phyloP scores from a whole-genome alignment of 2,888 invertebrate genomes.

The Lottia gigantea region DNA sequence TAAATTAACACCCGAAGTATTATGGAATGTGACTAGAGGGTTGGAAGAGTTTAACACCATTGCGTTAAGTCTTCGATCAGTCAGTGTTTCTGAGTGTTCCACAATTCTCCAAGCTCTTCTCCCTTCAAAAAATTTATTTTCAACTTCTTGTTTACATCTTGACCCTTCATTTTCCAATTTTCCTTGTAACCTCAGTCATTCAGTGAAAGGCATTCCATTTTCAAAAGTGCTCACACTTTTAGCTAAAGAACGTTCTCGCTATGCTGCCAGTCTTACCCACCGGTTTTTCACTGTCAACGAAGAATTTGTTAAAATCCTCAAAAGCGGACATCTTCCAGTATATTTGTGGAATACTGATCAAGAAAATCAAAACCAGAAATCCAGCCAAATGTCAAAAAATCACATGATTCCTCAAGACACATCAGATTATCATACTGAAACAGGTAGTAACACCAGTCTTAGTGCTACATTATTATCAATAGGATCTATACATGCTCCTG shows the following conservation, averaged over 20 bases:
- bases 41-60: constrained; percentile 66
- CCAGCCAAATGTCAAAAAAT: constrained; percentile 19
- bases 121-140: constrained; percentile 11
- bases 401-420: constrained; percentile 42
- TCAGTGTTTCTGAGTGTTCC: constrained; percentile 10
- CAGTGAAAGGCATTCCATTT: constrained; percentile 57
- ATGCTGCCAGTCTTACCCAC: constrained; percentile 62
- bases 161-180: constrained; percentile 34
- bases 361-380: constrained; percentile 22
- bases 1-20: constrained; percentile 57
- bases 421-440: constrained; percentile 56
- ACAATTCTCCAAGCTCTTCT: constrained; percentile 13
- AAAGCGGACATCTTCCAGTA: constrained; percentile 44
- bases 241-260: constrained; percentile 61
- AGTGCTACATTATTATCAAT: constrained; percentile 56
- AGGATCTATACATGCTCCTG: constrained; percentile 57
- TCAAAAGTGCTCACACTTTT: constrained; percentile 57
- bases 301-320: constrained; percentile 53
- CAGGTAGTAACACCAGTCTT: constrained; percentile 55
- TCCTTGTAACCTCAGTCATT: constrained; percentile 40
- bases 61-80: constrained; percentile 43
- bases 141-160: constrained; percentile 21
- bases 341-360: constrained; percentile 56
- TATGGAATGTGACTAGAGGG: constrained; percentile 66
- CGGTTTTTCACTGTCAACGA: constrained; percentile 60